These are phyloP conservation scores for Marmota flaviventris DNA, from an alignment of 2,113 vertebrate species.

Conservation along the genomic window DNA sequence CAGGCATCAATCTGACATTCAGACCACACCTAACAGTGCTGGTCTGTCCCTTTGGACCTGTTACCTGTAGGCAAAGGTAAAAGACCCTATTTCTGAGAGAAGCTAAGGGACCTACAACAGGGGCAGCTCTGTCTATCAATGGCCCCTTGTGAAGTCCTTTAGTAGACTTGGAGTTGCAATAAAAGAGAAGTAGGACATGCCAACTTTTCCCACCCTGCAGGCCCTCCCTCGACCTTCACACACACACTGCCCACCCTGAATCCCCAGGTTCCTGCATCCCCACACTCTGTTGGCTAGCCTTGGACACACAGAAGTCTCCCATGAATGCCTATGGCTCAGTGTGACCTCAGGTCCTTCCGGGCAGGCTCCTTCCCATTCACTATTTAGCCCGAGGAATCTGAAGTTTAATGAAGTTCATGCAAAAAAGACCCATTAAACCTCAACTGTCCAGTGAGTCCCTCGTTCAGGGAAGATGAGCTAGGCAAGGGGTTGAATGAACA, in stretches of 20 bases:
- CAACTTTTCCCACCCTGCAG: neutral
- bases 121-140: neutral
- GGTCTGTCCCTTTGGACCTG: too few species aligned
- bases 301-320: neutral
- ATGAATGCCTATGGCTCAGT: neutral
- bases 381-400: conserved; percentile 16
- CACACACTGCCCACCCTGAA: fast-evolving
- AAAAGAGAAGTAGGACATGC: neutral
- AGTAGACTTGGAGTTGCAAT: neutral
- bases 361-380: neutral
- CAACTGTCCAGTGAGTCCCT: neutral
- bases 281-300: neutral
- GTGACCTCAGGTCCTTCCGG: conserved; percentile 11
- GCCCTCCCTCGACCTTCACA: neutral
- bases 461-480: neutral
- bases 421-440: conserved; percentile 24
- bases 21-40: neutral
- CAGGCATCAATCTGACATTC: neutral
- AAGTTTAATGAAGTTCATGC: conserved; percentile 32
- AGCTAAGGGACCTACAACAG: neutral
- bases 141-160: neutral
- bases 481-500: neutral
- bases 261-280: fast-evolving
- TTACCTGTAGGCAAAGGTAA: too few species aligned
- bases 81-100: neutral